Conservation (phyloP, 37 sponge, comb jelly and placozoan species). For the Geodia barretti region DNA sequence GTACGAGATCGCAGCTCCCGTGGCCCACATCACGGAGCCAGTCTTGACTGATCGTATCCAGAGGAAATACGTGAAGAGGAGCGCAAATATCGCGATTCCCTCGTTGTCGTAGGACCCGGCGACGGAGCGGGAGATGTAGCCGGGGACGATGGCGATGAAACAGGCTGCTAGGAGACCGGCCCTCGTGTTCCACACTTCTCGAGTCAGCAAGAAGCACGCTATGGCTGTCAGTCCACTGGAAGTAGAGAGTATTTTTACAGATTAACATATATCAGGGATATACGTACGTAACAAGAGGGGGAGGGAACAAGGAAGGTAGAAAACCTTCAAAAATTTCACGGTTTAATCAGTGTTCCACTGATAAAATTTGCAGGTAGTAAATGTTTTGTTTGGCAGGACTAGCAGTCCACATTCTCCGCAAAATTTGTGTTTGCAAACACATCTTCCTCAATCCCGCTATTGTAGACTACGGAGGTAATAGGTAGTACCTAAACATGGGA, state of each 20-base stretch:
- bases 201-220: slow-evolving; percentile 90
- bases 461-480: too few relatives aligned
- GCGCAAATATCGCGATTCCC: slow-evolving; percentile 99
- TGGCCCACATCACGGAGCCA: slow-evolving; percentile 96
- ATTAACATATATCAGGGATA: too few relatives aligned
- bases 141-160: slow-evolving; percentile 93
- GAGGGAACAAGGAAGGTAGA: neutral
- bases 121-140: slow-evolving; percentile 99
- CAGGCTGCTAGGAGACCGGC: slow-evolving; percentile 98
- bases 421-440: too few relatives aligned
- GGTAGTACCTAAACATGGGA: slow-evolving; percentile 97
- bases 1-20: slow-evolving; percentile 88
- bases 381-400: too few relatives aligned
- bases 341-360: too few relatives aligned
- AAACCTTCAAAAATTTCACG: too few relatives aligned
- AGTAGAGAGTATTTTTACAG: neutral
- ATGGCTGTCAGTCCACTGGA: slow-evolving; percentile 95
- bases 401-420: too few relatives aligned
- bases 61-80: slow-evolving; percentile 97
- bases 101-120: slow-evolving; percentile 99
- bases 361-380: too few relatives aligned
- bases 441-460: too few relatives aligned
- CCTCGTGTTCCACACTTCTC: slow-evolving; percentile 94
- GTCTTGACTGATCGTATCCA: slow-evolving; percentile 98
- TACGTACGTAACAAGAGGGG: neutral